A percentile compares a stretch with the other conserved stretches of the same genome.
Conservation (phyloP, 1,140 invertebrate genomes). For the Bombus haemorrhoidalis region DNA sequence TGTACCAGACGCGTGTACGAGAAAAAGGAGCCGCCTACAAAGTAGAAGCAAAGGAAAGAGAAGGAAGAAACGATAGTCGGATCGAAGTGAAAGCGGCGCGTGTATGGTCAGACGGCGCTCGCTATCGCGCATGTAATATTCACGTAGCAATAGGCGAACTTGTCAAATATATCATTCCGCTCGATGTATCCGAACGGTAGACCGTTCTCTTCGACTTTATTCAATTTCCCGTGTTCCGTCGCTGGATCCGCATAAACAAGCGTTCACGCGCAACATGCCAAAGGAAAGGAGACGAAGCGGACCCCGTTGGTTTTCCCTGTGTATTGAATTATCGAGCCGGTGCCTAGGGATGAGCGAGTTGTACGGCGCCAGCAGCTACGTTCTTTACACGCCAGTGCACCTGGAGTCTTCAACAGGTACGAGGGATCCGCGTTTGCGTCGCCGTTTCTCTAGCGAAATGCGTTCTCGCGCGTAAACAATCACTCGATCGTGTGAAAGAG, state of each 20-base stretch:
- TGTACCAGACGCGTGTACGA: neutral
- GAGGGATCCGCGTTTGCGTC: slow-evolving; percentile 8
- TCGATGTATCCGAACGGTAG: slow-evolving; percentile 69
- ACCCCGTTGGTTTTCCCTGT: slow-evolving; percentile 10
- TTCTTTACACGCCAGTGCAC: slow-evolving; percentile 28
- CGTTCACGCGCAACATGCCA: neutral
- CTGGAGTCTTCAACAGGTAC: slow-evolving; percentile 66
- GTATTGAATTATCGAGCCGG: slow-evolving; percentile 57
- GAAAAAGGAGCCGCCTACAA: too few species aligned
- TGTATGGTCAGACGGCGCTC: slow-evolving; percentile 69
- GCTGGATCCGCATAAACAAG: slow-evolving; percentile 53
- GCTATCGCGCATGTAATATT: slow-evolving; percentile 72
- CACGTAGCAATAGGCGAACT: slow-evolving; percentile 71
- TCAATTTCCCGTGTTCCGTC: slow-evolving; percentile 68
- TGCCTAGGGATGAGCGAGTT: neutral
- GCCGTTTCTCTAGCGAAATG: neutral
- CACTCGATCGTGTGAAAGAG: slow-evolving; percentile 44
- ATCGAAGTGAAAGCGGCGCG: slow-evolving; percentile 17
- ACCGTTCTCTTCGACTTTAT: slow-evolving; percentile 66
- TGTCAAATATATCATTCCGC: slow-evolving; percentile 78
- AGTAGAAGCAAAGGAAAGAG: neutral
- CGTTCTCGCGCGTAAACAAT: slow-evolving; percentile 60
- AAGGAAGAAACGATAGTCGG: neutral
- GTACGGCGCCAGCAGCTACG: neutral
- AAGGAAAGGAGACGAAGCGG: slow-evolving; percentile 11